These are phyloP conservation scores for Meta bourneti DNA, from an alignment of 2,888 invertebrate genomes.

Conservation along the genomic window DNA sequence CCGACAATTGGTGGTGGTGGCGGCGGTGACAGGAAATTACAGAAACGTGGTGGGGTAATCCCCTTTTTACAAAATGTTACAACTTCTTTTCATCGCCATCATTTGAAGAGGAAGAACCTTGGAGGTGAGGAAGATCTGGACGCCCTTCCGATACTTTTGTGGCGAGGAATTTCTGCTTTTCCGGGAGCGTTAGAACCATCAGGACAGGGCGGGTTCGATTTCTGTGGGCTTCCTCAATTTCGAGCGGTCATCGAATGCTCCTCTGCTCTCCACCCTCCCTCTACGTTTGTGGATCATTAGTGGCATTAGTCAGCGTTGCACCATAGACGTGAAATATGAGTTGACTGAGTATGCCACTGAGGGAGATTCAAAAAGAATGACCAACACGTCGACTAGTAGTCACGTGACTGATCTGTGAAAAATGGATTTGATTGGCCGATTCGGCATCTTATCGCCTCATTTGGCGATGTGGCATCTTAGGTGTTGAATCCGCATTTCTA, in stretches of 20 bases:
- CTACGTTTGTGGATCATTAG: not conserved
- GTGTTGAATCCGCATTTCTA: too few relatives aligned
- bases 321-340: not conserved
- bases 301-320: not conserved
- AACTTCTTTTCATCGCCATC: not conserved
- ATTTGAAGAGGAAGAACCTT: not conserved
- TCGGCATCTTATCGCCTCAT: too few relatives aligned
- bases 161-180: constrained; percentile 15
- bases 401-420: too few relatives aligned
- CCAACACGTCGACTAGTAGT: too few relatives aligned
- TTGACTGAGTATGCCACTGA: too few relatives aligned
- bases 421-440: too few relatives aligned
- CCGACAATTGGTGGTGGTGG: not conserved
- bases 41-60: not conserved
- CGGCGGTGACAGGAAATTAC: constrained; percentile 32
- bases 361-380: too few relatives aligned
- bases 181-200: constrained; percentile 16
- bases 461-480: too few relatives aligned
- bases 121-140: not conserved
- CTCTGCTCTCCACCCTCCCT: not conserved
- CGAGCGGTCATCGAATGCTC: not conserved
- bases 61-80: not conserved
- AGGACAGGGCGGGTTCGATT: constrained; percentile 35
- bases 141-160: constrained; percentile 6
- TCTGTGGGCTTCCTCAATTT: constrained; percentile 18